Base-by-base conservation (phyloP, 2,888 invertebrate genomes). In the Lasioglossum calceatum region DNA sequence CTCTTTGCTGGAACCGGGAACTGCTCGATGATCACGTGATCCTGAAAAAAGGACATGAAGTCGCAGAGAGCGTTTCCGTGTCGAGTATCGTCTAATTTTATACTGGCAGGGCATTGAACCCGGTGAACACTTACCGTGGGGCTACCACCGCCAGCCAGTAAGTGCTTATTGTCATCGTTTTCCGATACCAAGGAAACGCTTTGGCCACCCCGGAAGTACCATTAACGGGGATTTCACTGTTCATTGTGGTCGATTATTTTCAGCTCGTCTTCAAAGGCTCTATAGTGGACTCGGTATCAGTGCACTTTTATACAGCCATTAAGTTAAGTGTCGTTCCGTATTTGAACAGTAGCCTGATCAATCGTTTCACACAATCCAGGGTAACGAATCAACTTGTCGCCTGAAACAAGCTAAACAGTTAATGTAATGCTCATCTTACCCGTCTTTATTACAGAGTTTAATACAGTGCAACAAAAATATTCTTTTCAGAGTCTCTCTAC, bases 161-260 rank as follows among this genome's bases (percentile, higher is more conserved):
- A 67, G 70, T 77, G 70, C 70, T 67, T 50, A 78, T 61, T 78
- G 71, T 71, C 71, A 71, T 78, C 71, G 71, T 50, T 70, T 78
- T 54, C 54, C 78, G 27, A 71, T 78, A 54, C 14, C 70, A 71
- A 54, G 78, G 32, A 71, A 32, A 71, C 36, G 23, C 54, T 75
- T 23, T 23, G 50, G 32, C 36, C 74, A 42, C 39, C 47, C n/a
- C 23, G 44, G 32, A 70, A 47, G 39, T 70, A 27, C 47, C 47
- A 78, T 70, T 47, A 64, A 42, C 42, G 64, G 32, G 50, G 47
- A 73, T 73, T 50, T 73, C 73, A 36, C 32, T n/a, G 73, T 19
- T 27, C 73, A 47, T 27, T 47, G 44, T 44, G 47, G 73, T 32
- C 47, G 73, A 73, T 73, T 71, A 47, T 47, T 73, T 73, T 47